Evolutionary conservation across 2,888 invertebrate genomes (phyloP).

Genomic region (Chrysina gloriosa): DNA sequence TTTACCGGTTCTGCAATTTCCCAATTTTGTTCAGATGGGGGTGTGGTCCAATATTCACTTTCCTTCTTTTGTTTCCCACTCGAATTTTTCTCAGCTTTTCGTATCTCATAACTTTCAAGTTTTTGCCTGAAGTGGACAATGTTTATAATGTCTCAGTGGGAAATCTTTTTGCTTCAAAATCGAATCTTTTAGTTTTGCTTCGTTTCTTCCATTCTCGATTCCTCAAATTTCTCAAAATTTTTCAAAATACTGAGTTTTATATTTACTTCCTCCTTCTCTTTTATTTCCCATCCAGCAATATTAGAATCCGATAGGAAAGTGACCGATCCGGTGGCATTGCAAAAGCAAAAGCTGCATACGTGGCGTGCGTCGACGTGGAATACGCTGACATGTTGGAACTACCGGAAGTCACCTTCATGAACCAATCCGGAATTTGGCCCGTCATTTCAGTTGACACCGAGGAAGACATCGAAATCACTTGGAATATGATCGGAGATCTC

Average conservation of each 20-base stretch:
- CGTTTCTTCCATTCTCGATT: no score
- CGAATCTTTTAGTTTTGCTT: no score
- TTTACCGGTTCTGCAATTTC: no score
- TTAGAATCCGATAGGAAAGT: conserved; percentile 49
- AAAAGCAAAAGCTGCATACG: conserved; percentile 60
- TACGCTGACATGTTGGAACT: conserved; percentile 53
- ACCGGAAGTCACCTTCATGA: conserved; percentile 58
- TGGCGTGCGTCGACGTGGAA: conserved; percentile 56
- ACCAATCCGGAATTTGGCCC: conserved; percentile 59
- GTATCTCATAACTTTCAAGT: no score
- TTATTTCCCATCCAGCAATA: conserved; percentile 54
- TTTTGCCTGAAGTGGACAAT: no score
- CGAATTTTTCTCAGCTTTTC: no score
- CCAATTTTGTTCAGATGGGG: no score
- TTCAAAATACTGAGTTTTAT: neutral
- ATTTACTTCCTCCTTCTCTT: neutral
- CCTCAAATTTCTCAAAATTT: no score
- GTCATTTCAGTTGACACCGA: conserved; percentile 49
- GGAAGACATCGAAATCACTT: conserved; percentile 50
- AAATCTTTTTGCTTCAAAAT: no score
- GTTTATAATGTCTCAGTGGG: no score
- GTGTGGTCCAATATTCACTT: no score
- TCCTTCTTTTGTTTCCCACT: no score
- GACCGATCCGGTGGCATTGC: conserved; percentile 58
- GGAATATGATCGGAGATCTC: conserved; percentile 59